Percentiles rank a stretch among this genome's conserved stretches.
phyloP scores from a whole-genome alignment of 2,113 vertebrate species.

The Caranx ignobilis region DNA sequence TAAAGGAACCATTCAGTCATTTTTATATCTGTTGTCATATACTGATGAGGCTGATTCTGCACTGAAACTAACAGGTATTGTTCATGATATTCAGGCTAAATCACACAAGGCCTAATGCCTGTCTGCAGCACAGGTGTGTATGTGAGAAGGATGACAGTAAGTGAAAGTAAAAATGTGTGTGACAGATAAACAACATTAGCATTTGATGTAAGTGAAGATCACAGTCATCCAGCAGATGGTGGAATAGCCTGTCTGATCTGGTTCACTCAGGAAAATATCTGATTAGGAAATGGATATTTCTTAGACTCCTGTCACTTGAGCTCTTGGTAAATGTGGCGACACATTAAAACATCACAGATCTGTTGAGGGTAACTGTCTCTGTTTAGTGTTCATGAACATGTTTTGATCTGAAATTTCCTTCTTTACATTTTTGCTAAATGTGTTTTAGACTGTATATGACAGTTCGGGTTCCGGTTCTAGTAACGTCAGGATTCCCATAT shows the following conservation, averaged over 20 bases:
- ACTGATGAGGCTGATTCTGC: too few relatives aligned
- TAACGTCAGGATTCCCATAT: too few relatives aligned
- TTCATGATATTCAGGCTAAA: not conserved
- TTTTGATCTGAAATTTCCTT: not conserved
- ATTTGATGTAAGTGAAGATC: not conserved
- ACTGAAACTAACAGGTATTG: not conserved
- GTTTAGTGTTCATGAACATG: not conserved
- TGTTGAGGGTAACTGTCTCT: not conserved
- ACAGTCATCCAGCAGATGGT: not conserved
- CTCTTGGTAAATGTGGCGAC: conserved; percentile 18
- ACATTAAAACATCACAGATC: not conserved
- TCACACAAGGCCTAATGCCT: not conserved
- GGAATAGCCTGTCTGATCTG: not conserved
- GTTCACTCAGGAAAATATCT: not conserved
- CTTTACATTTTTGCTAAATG: conserved; percentile 3
- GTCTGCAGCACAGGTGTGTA: not conserved
- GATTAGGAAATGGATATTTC: conserved; percentile 1
- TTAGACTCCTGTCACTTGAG: not conserved
- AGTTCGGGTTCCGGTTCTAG: too few relatives aligned
- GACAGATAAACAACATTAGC: not conserved
- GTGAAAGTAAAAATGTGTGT: not conserved
- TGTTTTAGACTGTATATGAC: not conserved
- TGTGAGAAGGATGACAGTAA: not conserved
- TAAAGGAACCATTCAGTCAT: not conserved
- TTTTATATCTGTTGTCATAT: not conserved